Conservation (phyloP, 1,140 invertebrate genomes). For the Ctenoplectra terminalis region DNA sequence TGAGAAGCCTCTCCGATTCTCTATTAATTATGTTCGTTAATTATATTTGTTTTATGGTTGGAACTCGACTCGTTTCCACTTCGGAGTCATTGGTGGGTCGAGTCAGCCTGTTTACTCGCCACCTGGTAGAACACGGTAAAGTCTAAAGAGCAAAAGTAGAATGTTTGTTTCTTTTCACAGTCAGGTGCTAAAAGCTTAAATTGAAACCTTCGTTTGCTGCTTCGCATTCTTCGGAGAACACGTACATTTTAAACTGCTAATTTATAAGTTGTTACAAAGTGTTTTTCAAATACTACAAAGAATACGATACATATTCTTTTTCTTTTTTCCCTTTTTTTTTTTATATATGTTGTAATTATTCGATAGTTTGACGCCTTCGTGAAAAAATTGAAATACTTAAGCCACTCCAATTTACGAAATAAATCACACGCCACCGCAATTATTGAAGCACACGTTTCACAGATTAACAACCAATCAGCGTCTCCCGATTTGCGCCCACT, state of each 20-base stretch:
- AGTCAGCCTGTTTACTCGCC: no score
- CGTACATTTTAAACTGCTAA: background rate
- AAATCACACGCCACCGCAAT: background rate
- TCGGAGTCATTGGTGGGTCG: background rate
- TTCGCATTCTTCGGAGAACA: background rate
- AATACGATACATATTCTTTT: background rate
- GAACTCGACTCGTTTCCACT: background rate
- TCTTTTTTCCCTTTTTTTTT: background rate
- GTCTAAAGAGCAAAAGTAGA: background rate
- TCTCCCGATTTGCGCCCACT: conserved; percentile 9
- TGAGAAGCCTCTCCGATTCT: background rate
- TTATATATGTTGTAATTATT: background rate
- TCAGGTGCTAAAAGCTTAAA: background rate
- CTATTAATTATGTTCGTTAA: background rate
- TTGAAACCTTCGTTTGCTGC: background rate
- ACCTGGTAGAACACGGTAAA: background rate
- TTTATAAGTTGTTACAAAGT: background rate
- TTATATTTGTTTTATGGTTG: background rate
- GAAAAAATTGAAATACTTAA: no score
- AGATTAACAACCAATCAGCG: conserved; percentile 24
- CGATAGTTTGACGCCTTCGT: background rate
- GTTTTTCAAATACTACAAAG: background rate
- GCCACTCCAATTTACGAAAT: background rate
- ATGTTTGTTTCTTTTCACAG: background rate
- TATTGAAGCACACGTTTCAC: conserved; percentile 9